Base-by-base conservation (phyloP, 37 sponge, comb jelly and placozoan species). In the Mnemiopsis leidyi region DNA sequence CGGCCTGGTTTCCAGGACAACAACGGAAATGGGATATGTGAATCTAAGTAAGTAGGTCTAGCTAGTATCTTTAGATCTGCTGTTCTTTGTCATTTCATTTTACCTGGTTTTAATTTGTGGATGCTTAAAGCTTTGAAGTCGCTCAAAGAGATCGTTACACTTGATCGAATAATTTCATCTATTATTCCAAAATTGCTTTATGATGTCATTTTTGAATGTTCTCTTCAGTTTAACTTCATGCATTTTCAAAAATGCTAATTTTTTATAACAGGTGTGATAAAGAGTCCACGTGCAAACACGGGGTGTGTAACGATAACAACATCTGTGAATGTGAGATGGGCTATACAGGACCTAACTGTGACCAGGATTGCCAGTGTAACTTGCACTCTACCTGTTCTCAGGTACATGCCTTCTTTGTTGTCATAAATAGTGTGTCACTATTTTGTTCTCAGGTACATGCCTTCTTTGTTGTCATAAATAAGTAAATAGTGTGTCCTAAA, bases 281-380 rank as follows among this genome's bases (percentile, higher is more conserved):
- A 5, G 25, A 29, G 24, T 28, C 7, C 26, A 77, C 32, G 35
- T 85, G 90, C 61, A 39, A 39, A 26, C 40, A 85, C 90, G 90
- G 90, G 30, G 25, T 18, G 35, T 85, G 90, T 33, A 85, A 39
- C 61, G 23, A 28, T 13, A 39, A 40, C 90, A 85, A 85, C 61
- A 40, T 40, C 24, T 85, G 90, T 39, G 90, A 85, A 61, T 85
- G 90, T 85, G 29, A 85, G 2, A 40, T 85, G 1, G 90, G 90
- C 2, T 85, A 85, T 61, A 85, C 90, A 2, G 90, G 90, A 3
- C 40, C 48, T 3, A 85, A 20, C 29, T 85, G 90, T 85, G 90
- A 85, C 90, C 35, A 28, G 48, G 90, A 85, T 21, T 85, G 90
- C 90, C 3, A n/a, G 36, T 85, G 90, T 85, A 85, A 85, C 90